Percentiles rank a stretch among this genome's conserved stretches.
Conservation (phyloP, 2,113 vertebrate species). For the Apistogramma diplotaenia region DNA sequence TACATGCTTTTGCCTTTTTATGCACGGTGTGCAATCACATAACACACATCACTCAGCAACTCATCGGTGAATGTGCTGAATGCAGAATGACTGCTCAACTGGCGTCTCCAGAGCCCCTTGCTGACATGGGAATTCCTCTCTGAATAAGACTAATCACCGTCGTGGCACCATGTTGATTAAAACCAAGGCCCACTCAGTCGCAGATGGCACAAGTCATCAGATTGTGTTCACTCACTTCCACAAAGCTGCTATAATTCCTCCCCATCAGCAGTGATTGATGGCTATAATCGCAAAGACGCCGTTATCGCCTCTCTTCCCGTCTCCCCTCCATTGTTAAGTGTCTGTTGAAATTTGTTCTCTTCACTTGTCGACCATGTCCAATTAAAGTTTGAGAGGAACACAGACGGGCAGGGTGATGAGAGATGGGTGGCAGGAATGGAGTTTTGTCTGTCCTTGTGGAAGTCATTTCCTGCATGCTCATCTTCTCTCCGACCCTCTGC, state of each 20-base stretch:
- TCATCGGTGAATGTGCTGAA: slow-evolving; percentile 22
- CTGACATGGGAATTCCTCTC: slow-evolving; percentile 58
- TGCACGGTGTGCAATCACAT: background rate
- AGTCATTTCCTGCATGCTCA: slow-evolving; percentile 67
- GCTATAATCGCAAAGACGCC: slow-evolving; percentile 38
- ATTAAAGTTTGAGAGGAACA: slow-evolving; percentile 63
- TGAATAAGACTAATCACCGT: slow-evolving; percentile 64
- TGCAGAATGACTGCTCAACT: slow-evolving; percentile 15
- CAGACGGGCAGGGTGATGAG: slow-evolving; percentile 36
- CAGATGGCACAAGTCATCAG: slow-evolving; percentile 65
- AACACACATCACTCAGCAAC: background rate
- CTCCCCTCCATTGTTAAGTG: slow-evolving; percentile 50
- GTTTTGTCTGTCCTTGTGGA: slow-evolving; percentile 70
- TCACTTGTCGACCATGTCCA: slow-evolving; percentile 65
- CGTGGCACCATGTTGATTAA: slow-evolving; percentile 61
- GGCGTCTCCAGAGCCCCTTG: slow-evolving; percentile 14
- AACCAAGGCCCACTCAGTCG: slow-evolving; percentile 55
- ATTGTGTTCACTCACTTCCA: slow-evolving; percentile 56
- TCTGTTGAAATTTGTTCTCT: slow-evolving; percentile 64
- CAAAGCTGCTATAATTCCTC: slow-evolving; percentile 47
- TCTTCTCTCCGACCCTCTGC: slow-evolving; percentile 43
- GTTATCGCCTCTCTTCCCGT: slow-evolving; percentile 46
- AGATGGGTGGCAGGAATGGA: slow-evolving; percentile 25
- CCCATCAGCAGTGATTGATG: slow-evolving; percentile 61
- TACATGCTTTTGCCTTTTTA: slow-evolving; percentile 7